Percentiles rank a stretch among this genome's conserved stretches.
Evolutionary conservation across 2,797 vertebrate species (phyloP).

Genomic region (Rhynchotus rufescens): DNA sequence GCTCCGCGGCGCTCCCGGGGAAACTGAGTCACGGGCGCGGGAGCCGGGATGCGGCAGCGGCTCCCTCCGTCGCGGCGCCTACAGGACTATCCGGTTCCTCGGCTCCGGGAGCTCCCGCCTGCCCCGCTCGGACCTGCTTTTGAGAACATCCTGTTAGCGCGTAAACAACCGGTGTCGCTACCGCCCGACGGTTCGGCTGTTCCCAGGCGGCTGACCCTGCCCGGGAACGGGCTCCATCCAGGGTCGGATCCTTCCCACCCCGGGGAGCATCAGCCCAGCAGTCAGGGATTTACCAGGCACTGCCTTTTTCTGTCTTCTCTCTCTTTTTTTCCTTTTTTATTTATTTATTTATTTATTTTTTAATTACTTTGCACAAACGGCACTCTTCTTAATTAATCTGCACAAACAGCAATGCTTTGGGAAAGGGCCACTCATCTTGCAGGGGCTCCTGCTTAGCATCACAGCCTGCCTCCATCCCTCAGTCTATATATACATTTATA

Average conservation of each 20-base stretch:
- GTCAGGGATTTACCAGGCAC: accelerated
- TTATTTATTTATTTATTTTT: too few relatives aligned
- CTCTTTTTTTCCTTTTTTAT: too few relatives aligned
- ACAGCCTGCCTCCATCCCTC: neutral
- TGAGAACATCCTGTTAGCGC: constrained; percentile 57
- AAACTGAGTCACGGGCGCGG: constrained; percentile 37
- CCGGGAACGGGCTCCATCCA: neutral
- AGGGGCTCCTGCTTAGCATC: neutral
- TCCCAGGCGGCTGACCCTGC: neutral
- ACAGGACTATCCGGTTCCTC: constrained; percentile 62
- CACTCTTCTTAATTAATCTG: neutral
- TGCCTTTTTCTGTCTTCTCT: neutral
- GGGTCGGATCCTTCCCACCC: neutral
- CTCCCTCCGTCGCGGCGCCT: neutral
- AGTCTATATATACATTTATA: accelerated
- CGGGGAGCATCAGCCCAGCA: neutral
- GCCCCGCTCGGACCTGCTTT: constrained; percentile 61
- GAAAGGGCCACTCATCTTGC: neutral
- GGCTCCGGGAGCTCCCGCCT: constrained; percentile 31
- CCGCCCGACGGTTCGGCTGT: neutral
- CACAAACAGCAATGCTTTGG: neutral
- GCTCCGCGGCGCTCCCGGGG: neutral
- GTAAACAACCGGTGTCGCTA: constrained; percentile 33
- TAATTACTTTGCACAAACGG: neutral
- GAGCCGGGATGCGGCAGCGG: neutral